A percentile compares a stretch with the other conserved stretches of the same genome.
Evolutionary conservation across 2,797 vertebrate species (phyloP).

Genomic region (Salmo trutta): DNA sequence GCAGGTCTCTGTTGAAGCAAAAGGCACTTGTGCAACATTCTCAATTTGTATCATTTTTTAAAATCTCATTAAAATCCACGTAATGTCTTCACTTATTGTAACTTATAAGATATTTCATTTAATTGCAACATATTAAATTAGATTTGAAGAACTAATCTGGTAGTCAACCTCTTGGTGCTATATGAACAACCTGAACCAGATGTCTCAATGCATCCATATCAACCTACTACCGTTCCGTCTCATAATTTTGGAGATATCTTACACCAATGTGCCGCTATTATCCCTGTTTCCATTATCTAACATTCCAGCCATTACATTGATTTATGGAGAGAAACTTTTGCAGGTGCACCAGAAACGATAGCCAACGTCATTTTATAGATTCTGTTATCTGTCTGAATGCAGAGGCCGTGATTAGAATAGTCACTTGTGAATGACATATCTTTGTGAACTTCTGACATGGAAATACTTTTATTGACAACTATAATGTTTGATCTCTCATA

Average conservation of each 20-base stretch:
- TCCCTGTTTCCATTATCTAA: conserved; percentile 32
- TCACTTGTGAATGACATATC: conserved; percentile 1
- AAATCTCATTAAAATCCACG: conserved; percentile 19
- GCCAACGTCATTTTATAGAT: conserved; percentile 2
- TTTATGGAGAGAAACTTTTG: conserved; percentile 20
- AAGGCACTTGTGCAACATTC: background rate
- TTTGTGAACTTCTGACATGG: background rate
- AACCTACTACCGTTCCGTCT: background rate
- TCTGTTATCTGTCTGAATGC: conserved; percentile 14
- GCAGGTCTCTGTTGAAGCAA: background rate
- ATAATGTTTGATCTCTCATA: background rate
- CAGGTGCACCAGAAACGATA: conserved; percentile 18
- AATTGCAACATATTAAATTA: background rate
- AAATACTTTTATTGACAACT: background rate
- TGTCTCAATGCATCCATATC: background rate
- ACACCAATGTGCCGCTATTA: background rate
- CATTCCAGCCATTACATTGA: background rate
- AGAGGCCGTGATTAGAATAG: conserved; percentile 33
- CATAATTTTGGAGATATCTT: conserved; percentile 25
- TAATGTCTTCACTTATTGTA: background rate
- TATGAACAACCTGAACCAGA: background rate
- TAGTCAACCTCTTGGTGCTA: background rate
- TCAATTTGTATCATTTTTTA: background rate
- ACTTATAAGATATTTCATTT: background rate
- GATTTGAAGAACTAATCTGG: background rate